Conservation (phyloP, 2,888 invertebrate genomes). For the Digitonthophagus gazella region DNA sequence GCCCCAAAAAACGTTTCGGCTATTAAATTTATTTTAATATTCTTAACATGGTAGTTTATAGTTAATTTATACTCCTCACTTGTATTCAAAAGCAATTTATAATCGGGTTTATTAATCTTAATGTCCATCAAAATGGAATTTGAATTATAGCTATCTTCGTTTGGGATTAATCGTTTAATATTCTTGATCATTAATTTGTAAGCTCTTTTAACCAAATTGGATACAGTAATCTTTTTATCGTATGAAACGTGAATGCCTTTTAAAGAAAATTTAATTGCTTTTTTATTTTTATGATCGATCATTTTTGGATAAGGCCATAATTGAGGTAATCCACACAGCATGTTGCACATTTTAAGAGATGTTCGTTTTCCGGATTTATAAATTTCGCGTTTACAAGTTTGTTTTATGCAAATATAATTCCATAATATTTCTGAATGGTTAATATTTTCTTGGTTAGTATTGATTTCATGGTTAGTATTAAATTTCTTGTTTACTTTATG, state of each 20-base stretch:
- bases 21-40: constrained; percentile 77
- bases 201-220: constrained; percentile 51
- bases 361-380: constrained; percentile 46
- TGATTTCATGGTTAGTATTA: too few species aligned
- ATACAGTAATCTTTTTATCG: constrained; percentile 43
- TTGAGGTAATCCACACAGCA: constrained; percentile 66
- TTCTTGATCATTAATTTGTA: constrained; percentile 50
- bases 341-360: constrained; percentile 68
- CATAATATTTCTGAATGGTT: constrained; percentile 48
- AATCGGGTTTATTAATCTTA: constrained; percentile 52
- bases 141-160: background rate
- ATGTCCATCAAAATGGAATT: constrained; percentile 48
- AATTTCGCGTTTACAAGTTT: constrained; percentile 59
- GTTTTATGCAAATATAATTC: constrained; percentile 68
- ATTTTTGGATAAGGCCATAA: constrained; percentile 72
- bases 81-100: constrained; percentile 61
- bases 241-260: constrained; percentile 39
- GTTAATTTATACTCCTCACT: constrained; percentile 69
- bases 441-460: too few species aligned
- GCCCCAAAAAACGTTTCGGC: constrained; percentile 77
- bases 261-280: constrained; percentile 53
- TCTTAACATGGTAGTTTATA: constrained; percentile 51
- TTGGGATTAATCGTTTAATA: constrained; percentile 24
- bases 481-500: too few species aligned
- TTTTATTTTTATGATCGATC: constrained; percentile 59